A percentile compares a stretch with the other conserved stretches of the same genome.
Conservation (phyloP, 2,113 vertebrate species). For the Suncus etruscus region DNA sequence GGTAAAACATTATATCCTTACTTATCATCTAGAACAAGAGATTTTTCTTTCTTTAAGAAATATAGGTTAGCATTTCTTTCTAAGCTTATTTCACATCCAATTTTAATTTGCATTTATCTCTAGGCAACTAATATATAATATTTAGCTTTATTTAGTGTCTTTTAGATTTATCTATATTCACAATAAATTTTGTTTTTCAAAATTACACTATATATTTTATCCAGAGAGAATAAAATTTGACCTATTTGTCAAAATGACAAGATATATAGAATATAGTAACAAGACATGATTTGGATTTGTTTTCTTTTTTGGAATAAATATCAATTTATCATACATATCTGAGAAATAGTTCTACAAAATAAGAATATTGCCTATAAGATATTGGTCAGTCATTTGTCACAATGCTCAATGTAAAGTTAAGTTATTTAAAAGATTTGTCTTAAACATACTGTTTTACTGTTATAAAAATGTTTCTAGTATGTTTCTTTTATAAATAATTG, state of each 20-base stretch:
- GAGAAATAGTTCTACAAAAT: constrained; percentile 25
- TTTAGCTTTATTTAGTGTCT: constrained; percentile 29
- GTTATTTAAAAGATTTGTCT: constrained; percentile 13
- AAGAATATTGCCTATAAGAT: constrained; percentile 1
- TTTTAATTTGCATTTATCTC: constrained; percentile 55
- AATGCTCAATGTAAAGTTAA: constrained; percentile 50
- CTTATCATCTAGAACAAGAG: constrained; percentile 35
- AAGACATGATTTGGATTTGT: constrained; percentile 26
- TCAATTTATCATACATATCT: constrained; percentile 32
- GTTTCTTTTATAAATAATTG: not conserved
- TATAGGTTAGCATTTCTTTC: constrained; percentile 39
- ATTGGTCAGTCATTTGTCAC: constrained; percentile 27
- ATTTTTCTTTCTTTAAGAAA: not conserved
- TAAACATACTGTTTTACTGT: not conserved
- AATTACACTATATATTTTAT: constrained; percentile 41
- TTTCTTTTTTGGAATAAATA: constrained; percentile 52
- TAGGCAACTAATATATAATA: constrained; percentile 2
- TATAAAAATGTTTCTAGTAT: too few relatives aligned
- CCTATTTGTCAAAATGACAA: constrained; percentile 54
- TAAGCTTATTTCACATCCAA: constrained; percentile 59
- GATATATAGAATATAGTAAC: not conserved
- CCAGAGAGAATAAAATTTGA: constrained; percentile 3
- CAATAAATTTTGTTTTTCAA: constrained; percentile 49
- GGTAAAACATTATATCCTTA: constrained; percentile 31
- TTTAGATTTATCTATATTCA: constrained; percentile 54